Conservation (phyloP, 2,797 vertebrate species). For the Semotilus atromaculatus region DNA sequence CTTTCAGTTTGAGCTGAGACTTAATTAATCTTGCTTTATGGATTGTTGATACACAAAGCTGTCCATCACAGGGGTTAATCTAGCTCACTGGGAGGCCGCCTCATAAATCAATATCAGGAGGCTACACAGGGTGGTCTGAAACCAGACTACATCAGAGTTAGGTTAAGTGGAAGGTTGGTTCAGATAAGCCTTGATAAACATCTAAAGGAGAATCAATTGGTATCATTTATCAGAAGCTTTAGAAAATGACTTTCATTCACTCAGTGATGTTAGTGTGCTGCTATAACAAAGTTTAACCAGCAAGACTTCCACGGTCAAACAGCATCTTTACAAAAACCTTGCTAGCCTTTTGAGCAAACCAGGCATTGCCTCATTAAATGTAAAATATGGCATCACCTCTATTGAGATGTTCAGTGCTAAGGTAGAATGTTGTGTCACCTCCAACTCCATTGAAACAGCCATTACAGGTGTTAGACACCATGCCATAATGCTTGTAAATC, state of each 20-base stretch:
- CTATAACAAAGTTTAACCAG: background rate
- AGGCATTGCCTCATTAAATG: background rate
- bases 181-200: constrained; percentile 63
- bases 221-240: constrained; percentile 6
- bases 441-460: background rate
- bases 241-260: background rate
- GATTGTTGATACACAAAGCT: constrained; percentile 44
- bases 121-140: constrained; percentile 60
- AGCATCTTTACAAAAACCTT: background rate
- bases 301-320: background rate
- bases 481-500: background rate
- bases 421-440: background rate
- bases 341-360: background rate
- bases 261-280: background rate
- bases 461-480: background rate
- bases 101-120: constrained; percentile 74
- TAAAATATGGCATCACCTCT: background rate
- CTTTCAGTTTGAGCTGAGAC: background rate
- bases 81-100: constrained; percentile 66
- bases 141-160: constrained; percentile 62
- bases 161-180: constrained; percentile 73
- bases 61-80: constrained; percentile 59
- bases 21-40: constrained; percentile 32
- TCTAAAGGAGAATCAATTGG: constrained; percentile 52
- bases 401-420: background rate